A percentile compares a stretch with the other conserved stretches of the same genome.
These are phyloP conservation scores for Hipposideros larvatus DNA, from an alignment of 2,797 vertebrate genomes.

Conservation along the genomic window DNA sequence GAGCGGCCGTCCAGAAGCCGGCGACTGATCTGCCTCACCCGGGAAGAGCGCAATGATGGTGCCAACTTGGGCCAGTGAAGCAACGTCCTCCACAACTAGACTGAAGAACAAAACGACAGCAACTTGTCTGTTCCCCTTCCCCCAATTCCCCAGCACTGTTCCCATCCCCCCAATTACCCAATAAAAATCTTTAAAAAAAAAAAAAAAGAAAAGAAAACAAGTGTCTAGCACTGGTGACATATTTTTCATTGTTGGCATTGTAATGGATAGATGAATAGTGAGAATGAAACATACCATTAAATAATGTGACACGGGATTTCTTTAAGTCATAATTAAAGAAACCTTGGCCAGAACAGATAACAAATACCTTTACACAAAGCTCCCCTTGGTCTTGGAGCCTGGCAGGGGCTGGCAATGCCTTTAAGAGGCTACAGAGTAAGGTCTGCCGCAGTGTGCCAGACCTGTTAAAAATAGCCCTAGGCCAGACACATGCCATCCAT, in stretches of 20 bases:
- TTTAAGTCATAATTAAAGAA: slow-evolving; percentile 31
- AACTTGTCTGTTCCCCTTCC: too few species aligned
- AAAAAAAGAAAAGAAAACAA: not conserved
- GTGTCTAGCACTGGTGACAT: not conserved
- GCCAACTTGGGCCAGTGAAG: too few species aligned
- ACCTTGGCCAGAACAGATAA: slow-evolving; percentile 10
- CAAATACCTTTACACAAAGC: not conserved
- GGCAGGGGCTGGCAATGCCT: slow-evolving; percentile 21
- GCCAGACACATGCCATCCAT: slow-evolving; percentile 75
- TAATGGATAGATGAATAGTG: not conserved
- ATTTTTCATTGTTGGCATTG: not conserved
- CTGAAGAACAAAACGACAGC: too few species aligned
- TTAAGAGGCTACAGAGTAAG: slow-evolving; percentile 48
- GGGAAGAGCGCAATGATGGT: too few species aligned
- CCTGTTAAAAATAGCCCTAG: slow-evolving; percentile 79
- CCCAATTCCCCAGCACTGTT: too few species aligned
- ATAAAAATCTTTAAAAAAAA: too few species aligned
- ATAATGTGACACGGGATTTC: not conserved
- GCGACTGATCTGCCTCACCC: too few species aligned
- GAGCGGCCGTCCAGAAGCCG: too few species aligned
- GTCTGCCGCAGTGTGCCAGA: slow-evolving; percentile 38
- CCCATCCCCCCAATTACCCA: too few species aligned
- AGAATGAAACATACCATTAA: slow-evolving; percentile 4
- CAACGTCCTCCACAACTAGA: too few species aligned
- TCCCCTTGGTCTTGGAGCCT: slow-evolving; percentile 11